Evolutionary conservation across 2,113 vertebrate species (phyloP), one percentile per base, ranked within the genome.

Genomic region (Sterna hirundo): DNA sequence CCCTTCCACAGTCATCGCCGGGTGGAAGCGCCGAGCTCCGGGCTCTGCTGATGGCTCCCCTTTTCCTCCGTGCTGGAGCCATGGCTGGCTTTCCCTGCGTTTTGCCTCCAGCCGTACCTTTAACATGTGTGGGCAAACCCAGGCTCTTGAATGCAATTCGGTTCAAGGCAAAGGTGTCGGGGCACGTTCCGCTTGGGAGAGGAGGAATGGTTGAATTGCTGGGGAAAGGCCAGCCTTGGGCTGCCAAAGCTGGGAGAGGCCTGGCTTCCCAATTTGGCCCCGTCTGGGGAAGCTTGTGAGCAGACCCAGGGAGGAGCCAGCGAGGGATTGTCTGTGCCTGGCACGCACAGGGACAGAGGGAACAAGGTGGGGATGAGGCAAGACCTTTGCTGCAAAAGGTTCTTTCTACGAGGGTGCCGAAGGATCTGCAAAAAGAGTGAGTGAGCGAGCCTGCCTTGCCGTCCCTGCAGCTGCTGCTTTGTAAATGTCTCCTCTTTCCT

Each of bases 81-180:
- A 40, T 49, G 83, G 42, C 52, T 96, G 93, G 2, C 27, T 94
- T 70, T 34, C 93, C 81, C 58, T 88, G 84, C 78, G 38, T 40
- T 87, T 95, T 0, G 74, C 97, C 94, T 92, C 87, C 80, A 97
- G 97, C 92, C 0, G 3, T 83, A 49, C 80, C 94, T 97, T 83
- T 95, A 86, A 97, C 97, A 92, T 92, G 97, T 97, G 96, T 93
- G 94, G 97, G 97, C 97, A 97, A 92, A 97, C 78, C 69, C 83
- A 46, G 82, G 79, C 10, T 93, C 92, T 65, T 66, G 60, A 94
- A 85, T 1, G 26, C 64, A 91, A 9, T 78, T 86, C 32, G 3
- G 91, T 85, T 93, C 89, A 96, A 95, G 92, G 78, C 79, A 95
- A 96, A 96, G 93, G 70, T 92, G 91, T 96, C 9, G 4, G 85